Evolutionary conservation across 1,140 invertebrate genomes (phyloP).

Genomic region (Cherax quadricarinatus): DNA sequence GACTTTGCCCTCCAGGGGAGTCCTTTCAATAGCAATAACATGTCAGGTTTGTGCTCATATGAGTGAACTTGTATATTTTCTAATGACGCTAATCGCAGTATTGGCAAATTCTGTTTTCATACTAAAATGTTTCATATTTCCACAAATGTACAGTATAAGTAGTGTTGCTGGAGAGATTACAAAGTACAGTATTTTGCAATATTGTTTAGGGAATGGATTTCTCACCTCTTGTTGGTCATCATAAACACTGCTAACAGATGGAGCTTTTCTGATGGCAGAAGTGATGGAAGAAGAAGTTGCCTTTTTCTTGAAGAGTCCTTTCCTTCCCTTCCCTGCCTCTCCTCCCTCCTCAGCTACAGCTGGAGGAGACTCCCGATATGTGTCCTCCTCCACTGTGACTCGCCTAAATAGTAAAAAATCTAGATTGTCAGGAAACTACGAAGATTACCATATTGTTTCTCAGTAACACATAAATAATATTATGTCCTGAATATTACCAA

Average conservation of each 20-base stretch:
- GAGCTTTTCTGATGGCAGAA: slow-evolving; percentile 62
- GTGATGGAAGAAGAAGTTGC: slow-evolving; percentile 69
- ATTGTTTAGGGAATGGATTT: no score
- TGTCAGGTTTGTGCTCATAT: not conserved
- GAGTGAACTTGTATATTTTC: no score
- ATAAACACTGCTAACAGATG: slow-evolving; percentile 68
- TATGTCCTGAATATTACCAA: not conserved
- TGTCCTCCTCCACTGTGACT: slow-evolving; percentile 68
- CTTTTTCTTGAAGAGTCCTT: slow-evolving; percentile 73
- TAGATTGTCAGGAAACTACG: not conserved
- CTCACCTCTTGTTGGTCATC: slow-evolving; percentile 70
- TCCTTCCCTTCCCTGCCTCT: slow-evolving; percentile 73
- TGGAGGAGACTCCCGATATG: slow-evolving; percentile 66
- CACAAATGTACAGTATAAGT: no score
- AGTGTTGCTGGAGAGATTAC: no score
- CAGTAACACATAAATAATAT: no score
- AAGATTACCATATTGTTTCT: no score
- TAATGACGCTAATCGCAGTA: no score
- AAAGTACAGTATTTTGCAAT: no score
- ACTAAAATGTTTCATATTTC: no score
- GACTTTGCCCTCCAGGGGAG: slow-evolving; percentile 54
- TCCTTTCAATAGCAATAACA: slow-evolving; percentile 31
- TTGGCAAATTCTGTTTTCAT: no score
- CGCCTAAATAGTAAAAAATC: slow-evolving; percentile 22
- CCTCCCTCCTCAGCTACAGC: slow-evolving; percentile 80